Evolutionary conservation across 2,888 invertebrate species (phyloP).

Genomic region (Limnephilus auricula): DNA sequence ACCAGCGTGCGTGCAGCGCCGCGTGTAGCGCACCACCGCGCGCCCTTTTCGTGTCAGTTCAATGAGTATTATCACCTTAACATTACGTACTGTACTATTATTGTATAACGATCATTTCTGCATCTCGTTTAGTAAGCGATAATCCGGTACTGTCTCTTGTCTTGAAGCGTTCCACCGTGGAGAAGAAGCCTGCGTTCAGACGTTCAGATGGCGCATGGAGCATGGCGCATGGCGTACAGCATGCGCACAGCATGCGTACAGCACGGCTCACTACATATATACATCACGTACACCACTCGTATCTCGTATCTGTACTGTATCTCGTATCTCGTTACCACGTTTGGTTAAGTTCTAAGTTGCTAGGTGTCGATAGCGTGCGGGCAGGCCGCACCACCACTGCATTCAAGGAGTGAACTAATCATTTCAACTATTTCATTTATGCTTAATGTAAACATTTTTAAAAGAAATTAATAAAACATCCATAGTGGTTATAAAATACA

Average conservation of each 20-base stretch:
- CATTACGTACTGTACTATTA: conserved; percentile 63
- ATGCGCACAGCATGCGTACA: neutral
- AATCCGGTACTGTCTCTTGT: conserved; percentile 61
- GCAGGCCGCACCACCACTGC: conserved; percentile 68
- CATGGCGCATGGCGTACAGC: no score
- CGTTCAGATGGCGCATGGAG: no score
- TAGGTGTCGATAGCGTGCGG: conserved; percentile 53
- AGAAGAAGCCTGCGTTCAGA: no score
- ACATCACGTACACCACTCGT: conserved; percentile 55
- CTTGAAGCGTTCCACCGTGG: conserved; percentile 34
- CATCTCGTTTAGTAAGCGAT: conserved; percentile 57
- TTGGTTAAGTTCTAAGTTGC: conserved; percentile 62
- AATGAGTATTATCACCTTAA: conserved; percentile 57
- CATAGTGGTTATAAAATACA: conserved; percentile 77
- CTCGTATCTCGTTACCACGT: conserved; percentile 60
- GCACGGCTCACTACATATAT: conserved; percentile 63
- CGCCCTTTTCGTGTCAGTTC: conserved; percentile 52
- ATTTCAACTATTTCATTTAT: conserved; percentile 71
- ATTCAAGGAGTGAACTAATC: conserved; percentile 64
- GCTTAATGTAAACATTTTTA: conserved; percentile 75
- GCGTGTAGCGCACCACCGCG: conserved; percentile 25
- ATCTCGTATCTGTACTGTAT: conserved; percentile 49
- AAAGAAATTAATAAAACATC: conserved; percentile 79
- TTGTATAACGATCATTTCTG: conserved; percentile 62
- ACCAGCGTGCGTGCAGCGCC: conserved; percentile 12